These are phyloP conservation scores for Halyomorpha halys DNA, from an alignment of 1,140 invertebrate species.

Conservation along the genomic window DNA sequence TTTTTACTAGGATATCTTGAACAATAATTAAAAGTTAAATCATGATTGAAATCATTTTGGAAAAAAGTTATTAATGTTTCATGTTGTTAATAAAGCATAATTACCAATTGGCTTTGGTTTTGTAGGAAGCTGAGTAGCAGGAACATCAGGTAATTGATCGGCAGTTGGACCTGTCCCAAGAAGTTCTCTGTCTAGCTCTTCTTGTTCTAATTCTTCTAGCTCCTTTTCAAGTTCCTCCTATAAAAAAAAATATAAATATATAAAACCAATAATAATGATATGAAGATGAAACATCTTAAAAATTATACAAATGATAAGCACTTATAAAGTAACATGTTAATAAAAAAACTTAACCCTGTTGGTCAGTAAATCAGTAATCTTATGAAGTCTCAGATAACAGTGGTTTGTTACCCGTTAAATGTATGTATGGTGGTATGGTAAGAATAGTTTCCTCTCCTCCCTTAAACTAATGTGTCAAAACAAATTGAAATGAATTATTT, in stretches of 20 bases:
- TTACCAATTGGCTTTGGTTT: conserved; percentile 25
- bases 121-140: conserved; percentile 43
- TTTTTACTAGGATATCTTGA: no score
- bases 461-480: no score
- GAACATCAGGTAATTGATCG: conserved; percentile 57
- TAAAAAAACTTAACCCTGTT: no score
- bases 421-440: no score
- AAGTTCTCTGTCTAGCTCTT: conserved; percentile 69
- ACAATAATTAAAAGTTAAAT: neutral
- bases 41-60: neutral
- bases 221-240: conserved; percentile 66
- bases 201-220: conserved; percentile 72
- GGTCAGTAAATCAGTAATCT: no score
- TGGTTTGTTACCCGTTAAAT: no score
- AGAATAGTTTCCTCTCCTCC: no score
- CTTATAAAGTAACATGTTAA: no score
- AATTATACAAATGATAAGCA: no score
- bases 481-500: no score
- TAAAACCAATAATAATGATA: neutral
- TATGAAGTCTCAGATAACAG: no score
- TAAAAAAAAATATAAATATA: conserved; percentile 7
- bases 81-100: neutral
- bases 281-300: no score
- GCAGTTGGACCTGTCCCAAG: conserved; percentile 46
- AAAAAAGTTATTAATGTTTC: neutral